phyloP scores from a whole-genome alignment of 2,113 vertebrate genomes.

The Procavia capensis region DNA sequence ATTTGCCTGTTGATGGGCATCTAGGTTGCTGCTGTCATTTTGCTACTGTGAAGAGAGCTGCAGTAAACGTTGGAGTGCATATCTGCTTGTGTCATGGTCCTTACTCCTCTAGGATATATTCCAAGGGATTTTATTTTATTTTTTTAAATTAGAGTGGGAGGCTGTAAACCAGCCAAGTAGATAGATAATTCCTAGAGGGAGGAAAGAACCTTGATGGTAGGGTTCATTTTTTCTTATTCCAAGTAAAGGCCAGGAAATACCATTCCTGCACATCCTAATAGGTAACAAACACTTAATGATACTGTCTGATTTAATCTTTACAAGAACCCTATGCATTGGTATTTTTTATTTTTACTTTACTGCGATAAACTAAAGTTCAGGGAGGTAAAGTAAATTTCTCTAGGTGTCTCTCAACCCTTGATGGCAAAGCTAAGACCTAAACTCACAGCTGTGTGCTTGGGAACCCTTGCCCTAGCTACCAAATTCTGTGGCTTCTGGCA shows the following conservation, averaged over 20 bases:
- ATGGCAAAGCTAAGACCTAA: not conserved
- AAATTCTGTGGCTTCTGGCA: not conserved
- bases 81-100: no score
- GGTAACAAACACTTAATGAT: not conserved
- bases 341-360: slow-evolving; percentile 25
- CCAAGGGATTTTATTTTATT: no score
- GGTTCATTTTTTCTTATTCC: not conserved
- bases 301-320: not conserved
- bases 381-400: not conserved
- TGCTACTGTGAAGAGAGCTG: no score
- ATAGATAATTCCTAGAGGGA: not conserved
- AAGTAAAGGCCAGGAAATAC: not conserved
- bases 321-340: not conserved
- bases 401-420: not conserved
- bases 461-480: not conserved
- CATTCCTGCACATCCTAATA: not conserved
- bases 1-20: no score
- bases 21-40: no score
- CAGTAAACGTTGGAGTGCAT: no score
- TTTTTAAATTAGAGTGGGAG: not conserved
- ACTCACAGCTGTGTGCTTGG: not conserved
- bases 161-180: not conserved
- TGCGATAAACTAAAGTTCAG: not conserved
- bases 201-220: not conserved
- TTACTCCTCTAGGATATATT: no score